Percentiles rank a stretch among this genome's conserved stretches.
Evolutionary conservation across 2,888 invertebrate genomes (phyloP).

Genomic region (Phalera bucephala): DNA sequence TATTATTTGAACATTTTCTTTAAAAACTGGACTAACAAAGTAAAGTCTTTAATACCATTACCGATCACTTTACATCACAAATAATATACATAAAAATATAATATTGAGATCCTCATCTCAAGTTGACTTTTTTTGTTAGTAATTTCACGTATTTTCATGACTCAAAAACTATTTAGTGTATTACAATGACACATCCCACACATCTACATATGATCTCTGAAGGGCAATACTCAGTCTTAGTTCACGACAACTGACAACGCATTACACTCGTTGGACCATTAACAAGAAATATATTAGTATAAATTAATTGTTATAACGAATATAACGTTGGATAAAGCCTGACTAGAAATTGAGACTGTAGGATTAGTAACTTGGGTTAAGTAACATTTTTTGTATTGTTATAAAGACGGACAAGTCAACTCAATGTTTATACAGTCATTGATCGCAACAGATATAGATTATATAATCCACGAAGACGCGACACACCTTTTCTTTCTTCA

Average conservation of each 20-base stretch:
- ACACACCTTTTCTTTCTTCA: too few species aligned
- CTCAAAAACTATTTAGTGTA: conserved; percentile 25
- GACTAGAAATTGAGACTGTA: neutral
- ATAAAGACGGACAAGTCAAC: too few species aligned
- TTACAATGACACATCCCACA: conserved; percentile 23
- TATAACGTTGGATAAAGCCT: neutral
- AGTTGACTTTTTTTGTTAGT: conserved; percentile 8
- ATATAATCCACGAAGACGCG: too few species aligned
- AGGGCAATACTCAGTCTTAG: conserved; percentile 64
- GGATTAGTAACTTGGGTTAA: too few species aligned
- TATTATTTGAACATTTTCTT: neutral
- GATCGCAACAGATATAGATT: too few species aligned
- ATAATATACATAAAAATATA: conserved; percentile 20
- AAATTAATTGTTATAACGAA: neutral
- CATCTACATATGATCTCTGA: conserved; percentile 28
- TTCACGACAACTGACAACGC: conserved; percentile 47
- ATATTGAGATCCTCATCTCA: conserved; percentile 26
- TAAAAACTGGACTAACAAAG: neutral
- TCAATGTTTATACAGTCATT: too few species aligned
- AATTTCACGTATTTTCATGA: conserved; percentile 25
- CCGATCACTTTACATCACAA: conserved; percentile 8
- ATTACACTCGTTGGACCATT: conserved; percentile 56
- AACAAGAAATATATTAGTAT: conserved; percentile 35
- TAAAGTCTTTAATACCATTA: conserved; percentile 3
- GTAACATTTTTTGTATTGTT: too few species aligned